phyloP scores from a whole-genome alignment of 1,140 invertebrate genomes.

The honey bee (Apis mellifera) region Amel_HAv3.1 CM009933.2:6554001-6554500 shows the following conservation, averaged over 20 bases:
- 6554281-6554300: conserved; percentile 30
- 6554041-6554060: conserved; percentile 34
- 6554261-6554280: background rate
- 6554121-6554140: conserved; percentile 75
- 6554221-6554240: conserved; percentile 41
- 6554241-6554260: conserved; percentile 6
- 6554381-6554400: conserved; percentile 23
- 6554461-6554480: conserved; percentile 2
- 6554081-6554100: conserved; percentile 48
- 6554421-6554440: conserved; percentile 30
- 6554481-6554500: background rate
- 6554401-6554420: conserved; percentile 28
- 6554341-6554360: background rate
- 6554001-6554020: conserved; percentile 6
- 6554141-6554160: conserved; percentile 76
- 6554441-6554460: conserved; percentile 34
- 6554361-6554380: conserved; percentile 19
- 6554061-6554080: conserved; percentile 51
- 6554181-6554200: conserved; percentile 59
- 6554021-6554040: background rate
- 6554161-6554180: conserved; percentile 62
- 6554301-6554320: conserved; percentile 31
- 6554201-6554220: conserved; percentile 63
- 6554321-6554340: conserved; percentile 12
- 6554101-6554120: conserved; percentile 1